These are phyloP conservation scores for Temnothorax longispinosus DNA, from an alignment of 1,140 invertebrate genomes.

Conservation along the genomic window DNA sequence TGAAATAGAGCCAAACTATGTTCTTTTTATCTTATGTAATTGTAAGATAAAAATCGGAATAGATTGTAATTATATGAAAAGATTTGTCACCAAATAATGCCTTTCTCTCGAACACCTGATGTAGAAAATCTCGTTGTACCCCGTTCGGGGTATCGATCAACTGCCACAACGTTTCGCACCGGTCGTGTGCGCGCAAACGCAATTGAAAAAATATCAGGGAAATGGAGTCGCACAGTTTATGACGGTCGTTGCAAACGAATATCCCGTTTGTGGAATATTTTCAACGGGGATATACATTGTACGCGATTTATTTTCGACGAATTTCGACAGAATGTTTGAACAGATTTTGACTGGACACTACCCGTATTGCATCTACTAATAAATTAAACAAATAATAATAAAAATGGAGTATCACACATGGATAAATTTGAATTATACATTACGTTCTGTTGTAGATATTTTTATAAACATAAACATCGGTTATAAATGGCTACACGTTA, in stretches of 20 bases:
- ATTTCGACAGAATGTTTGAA: slow-evolving; percentile 1
- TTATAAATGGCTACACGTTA: not conserved
- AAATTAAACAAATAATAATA: not conserved
- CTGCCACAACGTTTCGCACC: not conserved
- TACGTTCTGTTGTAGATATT: not conserved
- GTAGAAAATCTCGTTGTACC: slow-evolving; percentile 7
- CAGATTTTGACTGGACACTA: not conserved
- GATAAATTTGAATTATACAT: not conserved
- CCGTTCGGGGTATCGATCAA: slow-evolving; percentile 26
- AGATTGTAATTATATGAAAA: not conserved
- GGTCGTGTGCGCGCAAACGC: slow-evolving; percentile 3
- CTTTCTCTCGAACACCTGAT: not conserved
- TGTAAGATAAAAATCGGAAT: not conserved
- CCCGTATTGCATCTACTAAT: not conserved
- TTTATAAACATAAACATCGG: not conserved
- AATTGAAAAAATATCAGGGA: slow-evolving; percentile 40
- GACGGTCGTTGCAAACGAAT: slow-evolving; percentile 43
- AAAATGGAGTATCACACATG: not conserved
- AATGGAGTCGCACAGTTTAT: slow-evolving; percentile 30
- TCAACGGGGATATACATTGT: not conserved
- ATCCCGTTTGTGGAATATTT: slow-evolving; percentile 46
- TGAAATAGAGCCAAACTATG: not conserved
- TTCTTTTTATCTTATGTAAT: not conserved
- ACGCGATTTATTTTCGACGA: not conserved
- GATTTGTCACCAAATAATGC: not conserved